Base-by-base conservation (phyloP, 1,140 invertebrate genomes). In the Monomorium pharaonis region DNA sequence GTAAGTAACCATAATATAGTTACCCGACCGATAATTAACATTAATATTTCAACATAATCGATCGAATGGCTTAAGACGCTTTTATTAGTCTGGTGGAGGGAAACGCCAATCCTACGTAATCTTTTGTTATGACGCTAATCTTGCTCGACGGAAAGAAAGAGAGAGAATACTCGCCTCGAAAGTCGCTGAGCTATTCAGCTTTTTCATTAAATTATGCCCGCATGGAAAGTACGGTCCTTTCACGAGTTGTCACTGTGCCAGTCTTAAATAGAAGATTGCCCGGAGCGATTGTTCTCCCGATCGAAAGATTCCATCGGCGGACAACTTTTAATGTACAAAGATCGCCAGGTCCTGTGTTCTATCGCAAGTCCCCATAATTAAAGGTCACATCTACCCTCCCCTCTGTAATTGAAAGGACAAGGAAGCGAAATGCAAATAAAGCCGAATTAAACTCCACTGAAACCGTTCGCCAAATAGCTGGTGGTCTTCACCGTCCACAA, bases 151-250 rank as follows among this genome's bases (percentile, higher is more conserved):
- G 63, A 80, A 51, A 58, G 72, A n/a, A n/a, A n/a, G n/a, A n/a
- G n/a, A n/a, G n/a, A n/a, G n/a, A n/a, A n/a, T 69, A 65, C 62
- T 70, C 54, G 84, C 33, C 14, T 24, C 16, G 63, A 75, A 85
- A 75, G 51, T 81, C 37, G 47, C 21, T 58, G 47, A 87, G 78
- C 86, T 56, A 63, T 58, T 88, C 84, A 51, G 44, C 42, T 83
- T 72, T 86, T 62, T 88, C 84, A 76, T 89, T 86, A 89, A 86
- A 30, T 89, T 58, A 60, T 70, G 54, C 58, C 74, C 58, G 51
- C 51, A 51, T 65, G 54, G 51, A 60, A 77, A 72, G 56, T 72
- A 60, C 58, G 49, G n/a, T 7, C 49, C 67, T 78, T 85, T 69
- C 70, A 77, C 51, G 51, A 75, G 30, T 37, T 56, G 87, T 81